Conservation (phyloP, 2,888 invertebrate species). For the Griposia aprilina region DNA sequence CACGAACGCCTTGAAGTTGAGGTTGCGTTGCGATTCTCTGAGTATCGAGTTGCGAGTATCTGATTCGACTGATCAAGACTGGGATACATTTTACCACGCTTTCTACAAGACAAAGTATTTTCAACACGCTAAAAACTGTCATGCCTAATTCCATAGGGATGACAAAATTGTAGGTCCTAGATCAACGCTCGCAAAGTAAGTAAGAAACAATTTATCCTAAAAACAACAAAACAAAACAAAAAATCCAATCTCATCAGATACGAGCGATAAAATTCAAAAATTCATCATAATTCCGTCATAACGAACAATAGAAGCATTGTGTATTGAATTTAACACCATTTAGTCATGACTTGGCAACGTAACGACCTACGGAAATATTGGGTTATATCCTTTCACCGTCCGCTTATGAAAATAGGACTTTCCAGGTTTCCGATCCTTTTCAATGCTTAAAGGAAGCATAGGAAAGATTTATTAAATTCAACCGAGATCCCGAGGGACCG, state of each 20-base stretch:
- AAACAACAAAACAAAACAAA: conserved; percentile 14
- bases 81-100: background rate
- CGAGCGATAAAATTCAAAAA: conserved; percentile 61
- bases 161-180: background rate
- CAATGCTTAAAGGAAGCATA: conserved; percentile 76
- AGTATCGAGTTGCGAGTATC: no score
- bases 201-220: background rate
- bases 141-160: background rate
- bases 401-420: conserved; percentile 79
- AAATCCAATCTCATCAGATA: conserved; percentile 48
- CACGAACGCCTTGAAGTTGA: no score
- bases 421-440: conserved; percentile 74
- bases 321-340: conserved; percentile 70
- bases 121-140: background rate
- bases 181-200: background rate
- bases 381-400: conserved; percentile 75
- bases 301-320: conserved; percentile 64
- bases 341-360: conserved; percentile 63
- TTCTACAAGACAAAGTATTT: background rate
- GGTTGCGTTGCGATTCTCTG: no score
- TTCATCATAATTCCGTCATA: conserved; percentile 53
- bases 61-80: background rate
- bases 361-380: conserved; percentile 74
- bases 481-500: conserved; percentile 60
- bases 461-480: conserved; percentile 83